A percentile compares a stretch with the other conserved stretches of the same genome.
These are phyloP conservation scores for Aradophagus sp. DNA, from an alignment of 1,140 invertebrate genomes.

Conservation along the genomic window DNA sequence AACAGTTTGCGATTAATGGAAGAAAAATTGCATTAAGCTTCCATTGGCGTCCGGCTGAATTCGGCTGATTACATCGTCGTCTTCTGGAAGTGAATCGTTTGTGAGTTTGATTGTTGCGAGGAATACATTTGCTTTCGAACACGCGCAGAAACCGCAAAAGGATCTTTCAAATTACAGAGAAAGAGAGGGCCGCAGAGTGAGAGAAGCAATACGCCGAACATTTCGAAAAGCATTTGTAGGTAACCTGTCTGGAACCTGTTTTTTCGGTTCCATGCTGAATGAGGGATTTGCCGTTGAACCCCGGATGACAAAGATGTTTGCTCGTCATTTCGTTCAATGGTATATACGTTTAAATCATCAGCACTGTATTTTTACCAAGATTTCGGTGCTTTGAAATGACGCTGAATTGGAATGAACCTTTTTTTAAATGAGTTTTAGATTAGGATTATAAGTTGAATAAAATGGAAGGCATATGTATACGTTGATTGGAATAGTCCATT, in stretches of 20 bases:
- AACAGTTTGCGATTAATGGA: no score
- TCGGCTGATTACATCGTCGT: no score
- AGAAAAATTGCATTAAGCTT: no score
- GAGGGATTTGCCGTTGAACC: slow-evolving; percentile 29
- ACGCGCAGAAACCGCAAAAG: slow-evolving; percentile 38
- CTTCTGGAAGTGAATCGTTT: slow-evolving; percentile 37
- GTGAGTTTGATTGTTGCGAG: slow-evolving; percentile 30
- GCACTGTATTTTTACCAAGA: slow-evolving; percentile 17
- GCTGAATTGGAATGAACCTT: no score
- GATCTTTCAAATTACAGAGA: slow-evolving; percentile 45
- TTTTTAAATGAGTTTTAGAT: no score
- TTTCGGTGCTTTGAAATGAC: slow-evolving; percentile 17
- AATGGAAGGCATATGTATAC: no score
- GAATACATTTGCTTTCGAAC: slow-evolving; percentile 41
- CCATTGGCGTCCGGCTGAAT: no score
- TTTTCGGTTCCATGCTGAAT: slow-evolving; percentile 34
- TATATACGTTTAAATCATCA: slow-evolving; percentile 22
- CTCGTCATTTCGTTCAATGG: slow-evolving; percentile 17
- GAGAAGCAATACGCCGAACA: no score
- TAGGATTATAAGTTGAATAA: no score
- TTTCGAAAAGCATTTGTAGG: slow-evolving; percentile 31
- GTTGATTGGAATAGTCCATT: no score
- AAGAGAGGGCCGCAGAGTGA: no score
- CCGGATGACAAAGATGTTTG: slow-evolving; percentile 40
- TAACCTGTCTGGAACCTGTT: slow-evolving; percentile 39